Percentiles rank a stretch among this genome's conserved stretches.
Conservation (phyloP, 2,113 vertebrate species). For the Typhlomys cinereus region DNA sequence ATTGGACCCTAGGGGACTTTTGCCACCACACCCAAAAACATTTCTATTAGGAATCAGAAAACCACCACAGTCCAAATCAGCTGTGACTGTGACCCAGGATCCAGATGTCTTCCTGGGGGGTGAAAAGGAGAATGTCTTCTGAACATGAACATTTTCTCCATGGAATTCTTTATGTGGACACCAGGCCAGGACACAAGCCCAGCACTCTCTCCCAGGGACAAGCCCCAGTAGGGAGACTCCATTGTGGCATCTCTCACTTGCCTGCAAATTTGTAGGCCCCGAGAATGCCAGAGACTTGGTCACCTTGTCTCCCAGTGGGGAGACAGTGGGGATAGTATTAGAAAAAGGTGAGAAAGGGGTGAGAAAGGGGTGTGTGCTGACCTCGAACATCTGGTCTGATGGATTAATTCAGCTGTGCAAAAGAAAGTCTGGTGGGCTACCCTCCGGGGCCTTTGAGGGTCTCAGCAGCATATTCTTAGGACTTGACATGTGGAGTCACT, state of each 20-base stretch:
- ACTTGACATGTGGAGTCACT: neutral
- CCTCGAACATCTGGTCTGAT: neutral
- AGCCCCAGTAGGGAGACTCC: neutral
- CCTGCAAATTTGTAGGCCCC: neutral
- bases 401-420: neutral
- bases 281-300: neutral
- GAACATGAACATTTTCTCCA: accelerated
- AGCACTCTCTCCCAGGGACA: neutral
- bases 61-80: accelerated
- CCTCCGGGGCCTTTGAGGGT: neutral
- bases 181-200: neutral
- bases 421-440: neutral
- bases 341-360: neutral
- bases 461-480: neutral
- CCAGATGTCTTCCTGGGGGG: neutral
- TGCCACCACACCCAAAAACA: neutral
- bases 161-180: neutral
- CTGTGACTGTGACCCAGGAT: neutral
- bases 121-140: neutral
- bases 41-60: neutral
- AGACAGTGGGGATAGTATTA: neutral
- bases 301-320: too few relatives aligned
- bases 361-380: neutral
- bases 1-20: neutral
- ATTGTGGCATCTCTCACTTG: neutral